Evolutionary conservation across 2,888 invertebrate species (phyloP).

Genomic region (Anthophora plumipes): DNA sequence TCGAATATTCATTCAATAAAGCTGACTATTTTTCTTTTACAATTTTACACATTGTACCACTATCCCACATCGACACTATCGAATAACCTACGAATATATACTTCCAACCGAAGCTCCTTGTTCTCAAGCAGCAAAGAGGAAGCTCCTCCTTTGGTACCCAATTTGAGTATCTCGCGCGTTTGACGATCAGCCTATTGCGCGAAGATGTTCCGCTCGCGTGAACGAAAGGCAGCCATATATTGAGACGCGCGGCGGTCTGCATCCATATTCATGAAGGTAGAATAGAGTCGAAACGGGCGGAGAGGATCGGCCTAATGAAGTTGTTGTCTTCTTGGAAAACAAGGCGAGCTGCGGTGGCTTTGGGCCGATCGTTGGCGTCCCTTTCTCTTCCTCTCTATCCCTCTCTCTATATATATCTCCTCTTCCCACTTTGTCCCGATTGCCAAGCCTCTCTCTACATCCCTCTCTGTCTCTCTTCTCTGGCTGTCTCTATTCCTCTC

Average conservation of each 20-base stretch:
- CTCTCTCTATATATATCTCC: constrained; percentile 9
- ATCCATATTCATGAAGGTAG: constrained; percentile 82
- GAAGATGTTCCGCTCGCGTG: constrained; percentile 53
- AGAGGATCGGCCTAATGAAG: constrained; percentile 82
- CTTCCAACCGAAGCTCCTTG: neutral
- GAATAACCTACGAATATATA: neutral
- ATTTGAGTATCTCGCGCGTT: constrained; percentile 27
- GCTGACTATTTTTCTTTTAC: neutral
- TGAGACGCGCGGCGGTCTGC: constrained; percentile 52
- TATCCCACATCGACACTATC: neutral
- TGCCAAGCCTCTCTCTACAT: constrained; percentile 51
- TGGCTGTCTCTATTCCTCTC: constrained; percentile 24
- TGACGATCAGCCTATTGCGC: constrained; percentile 54
- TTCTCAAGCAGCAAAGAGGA: neutral
- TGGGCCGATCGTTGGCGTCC: constrained; percentile 68
- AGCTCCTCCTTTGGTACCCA: constrained; percentile 12
- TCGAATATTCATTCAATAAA: too few species aligned
- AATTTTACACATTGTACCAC: neutral
- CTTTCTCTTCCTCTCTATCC: constrained; percentile 66
- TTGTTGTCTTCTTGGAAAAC: constrained; percentile 83
- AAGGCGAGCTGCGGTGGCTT: constrained; percentile 76
- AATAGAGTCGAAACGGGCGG: constrained; percentile 78
- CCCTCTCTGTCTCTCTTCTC: constrained; percentile 12
- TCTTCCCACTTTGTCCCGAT: neutral
- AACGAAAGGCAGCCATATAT: constrained; percentile 60